Evolutionary conservation across 1,140 invertebrate genomes (phyloP).

Genomic region (Catajapyx aquilonaris): DNA sequence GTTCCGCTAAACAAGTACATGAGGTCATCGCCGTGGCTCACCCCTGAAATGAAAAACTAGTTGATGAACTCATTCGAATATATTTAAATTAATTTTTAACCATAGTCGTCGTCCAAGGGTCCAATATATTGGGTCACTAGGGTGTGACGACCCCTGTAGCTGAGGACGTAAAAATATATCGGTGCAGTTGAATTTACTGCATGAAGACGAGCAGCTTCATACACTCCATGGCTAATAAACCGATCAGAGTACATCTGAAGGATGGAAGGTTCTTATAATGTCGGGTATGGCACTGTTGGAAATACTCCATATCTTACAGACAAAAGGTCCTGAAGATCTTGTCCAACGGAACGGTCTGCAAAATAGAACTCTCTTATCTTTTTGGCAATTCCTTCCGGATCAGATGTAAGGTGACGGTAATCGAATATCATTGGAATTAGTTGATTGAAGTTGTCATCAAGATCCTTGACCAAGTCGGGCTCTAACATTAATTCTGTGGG

Average conservation of each 20-base stretch:
- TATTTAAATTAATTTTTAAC: no score
- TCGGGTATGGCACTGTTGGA: no score
- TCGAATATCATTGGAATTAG: neutral
- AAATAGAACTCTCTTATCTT: neutral
- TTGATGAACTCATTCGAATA: no score
- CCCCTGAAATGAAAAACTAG: neutral
- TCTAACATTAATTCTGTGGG: neutral
- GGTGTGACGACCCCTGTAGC: neutral
- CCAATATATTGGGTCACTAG: neutral
- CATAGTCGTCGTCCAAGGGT: neutral
- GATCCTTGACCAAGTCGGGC: neutral
- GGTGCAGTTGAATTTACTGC: neutral
- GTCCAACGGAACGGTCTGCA: no score
- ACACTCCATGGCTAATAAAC: neutral
- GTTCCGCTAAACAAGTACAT: neutral
- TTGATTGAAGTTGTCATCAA: neutral
- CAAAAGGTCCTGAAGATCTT: no score
- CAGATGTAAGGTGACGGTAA: neutral
- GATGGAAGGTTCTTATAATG: no score
- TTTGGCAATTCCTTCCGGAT: neutral
- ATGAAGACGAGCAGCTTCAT: neutral
- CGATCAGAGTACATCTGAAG: neutral
- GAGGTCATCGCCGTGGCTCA: neutral
- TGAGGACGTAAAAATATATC: neutral
- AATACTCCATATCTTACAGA: no score